A percentile compares a stretch with the other conserved stretches of the same genome.
Evolutionary conservation across 2,888 invertebrate species (phyloP).

Genomic region (Creontiades dilutus): DNA sequence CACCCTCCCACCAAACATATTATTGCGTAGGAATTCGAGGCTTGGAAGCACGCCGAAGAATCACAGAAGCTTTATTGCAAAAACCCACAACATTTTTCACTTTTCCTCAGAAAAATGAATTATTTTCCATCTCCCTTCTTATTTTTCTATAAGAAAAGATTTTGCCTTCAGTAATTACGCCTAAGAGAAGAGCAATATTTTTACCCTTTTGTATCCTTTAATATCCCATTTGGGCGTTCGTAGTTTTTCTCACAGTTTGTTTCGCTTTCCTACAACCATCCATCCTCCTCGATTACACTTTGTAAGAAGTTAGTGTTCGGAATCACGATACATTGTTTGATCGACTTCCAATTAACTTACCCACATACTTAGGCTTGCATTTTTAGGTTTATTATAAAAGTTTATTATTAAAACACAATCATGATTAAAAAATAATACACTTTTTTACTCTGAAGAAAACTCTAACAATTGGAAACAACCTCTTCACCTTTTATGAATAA

Average conservation of each 20-base stretch:
- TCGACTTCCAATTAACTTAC: not conserved
- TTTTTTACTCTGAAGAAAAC: too few relatives aligned
- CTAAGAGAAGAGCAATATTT: constrained; percentile 16
- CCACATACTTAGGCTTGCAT: not conserved
- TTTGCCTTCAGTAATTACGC: constrained; percentile 19
- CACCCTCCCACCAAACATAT: not conserved
- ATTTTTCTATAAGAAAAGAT: constrained; percentile 12
- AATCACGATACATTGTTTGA: not conserved
- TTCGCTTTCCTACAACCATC: not conserved
- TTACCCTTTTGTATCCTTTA: constrained; percentile 10
- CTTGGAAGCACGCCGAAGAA: not conserved
- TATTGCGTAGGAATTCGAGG: constrained; percentile 7
- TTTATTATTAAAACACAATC: too few relatives aligned
- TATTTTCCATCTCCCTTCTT: constrained; percentile 22
- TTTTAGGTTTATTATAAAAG: not conserved
- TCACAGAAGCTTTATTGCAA: constrained; percentile 47
- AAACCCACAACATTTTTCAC: constrained; percentile 47
- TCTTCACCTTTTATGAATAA: too few relatives aligned
- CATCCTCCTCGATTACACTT: not conserved
- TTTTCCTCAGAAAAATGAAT: constrained; percentile 60
- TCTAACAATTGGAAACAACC: too few relatives aligned
- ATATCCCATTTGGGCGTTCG: constrained; percentile 17
- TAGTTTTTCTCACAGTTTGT: constrained; percentile 19
- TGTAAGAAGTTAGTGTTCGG: not conserved
- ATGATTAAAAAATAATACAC: too few relatives aligned